A percentile compares a stretch with the other conserved stretches of the same genome.
Conservation (phyloP, 2,797 vertebrate genomes). For the Centropyge bicolor region DNA sequence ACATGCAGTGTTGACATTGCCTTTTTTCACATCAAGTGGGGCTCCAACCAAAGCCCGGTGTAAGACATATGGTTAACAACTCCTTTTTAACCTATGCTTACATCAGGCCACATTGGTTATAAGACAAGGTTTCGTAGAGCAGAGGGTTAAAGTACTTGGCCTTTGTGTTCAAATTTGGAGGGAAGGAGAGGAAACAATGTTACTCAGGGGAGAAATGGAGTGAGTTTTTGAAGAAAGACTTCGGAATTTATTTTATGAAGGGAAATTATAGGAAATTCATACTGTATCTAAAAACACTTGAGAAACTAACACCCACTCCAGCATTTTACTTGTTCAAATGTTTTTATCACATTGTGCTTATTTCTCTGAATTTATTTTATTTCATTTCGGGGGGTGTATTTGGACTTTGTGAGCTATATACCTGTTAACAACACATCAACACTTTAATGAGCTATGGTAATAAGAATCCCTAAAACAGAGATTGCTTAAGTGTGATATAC, state of each 20-base stretch:
- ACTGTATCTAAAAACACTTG: slow-evolving; percentile 10
- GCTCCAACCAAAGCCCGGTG: neutral
- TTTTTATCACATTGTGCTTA: slow-evolving; percentile 25
- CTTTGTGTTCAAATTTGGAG: slow-evolving; percentile 1
- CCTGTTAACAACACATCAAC: slow-evolving; percentile 34
- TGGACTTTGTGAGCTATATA: slow-evolving; percentile 15
- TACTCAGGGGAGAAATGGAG: slow-evolving; percentile 16
- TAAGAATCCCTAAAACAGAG: neutral
- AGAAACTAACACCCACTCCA: slow-evolving; percentile 49
- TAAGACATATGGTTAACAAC: neutral
- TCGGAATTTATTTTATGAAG: slow-evolving; percentile 29
- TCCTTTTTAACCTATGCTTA: neutral
- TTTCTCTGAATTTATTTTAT: slow-evolving; percentile 33
- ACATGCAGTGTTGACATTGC: slow-evolving; percentile 1
- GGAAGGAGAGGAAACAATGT: slow-evolving; percentile 3
- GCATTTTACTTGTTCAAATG: slow-evolving; percentile 14
- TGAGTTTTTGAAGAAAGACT: neutral
- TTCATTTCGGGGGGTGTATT: slow-evolving; percentile 5
- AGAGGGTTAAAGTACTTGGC: neutral
- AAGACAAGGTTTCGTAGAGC: neutral
- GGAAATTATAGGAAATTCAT: slow-evolving; percentile 8
- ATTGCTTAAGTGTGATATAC: slow-evolving; percentile 12
- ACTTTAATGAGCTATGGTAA: slow-evolving; percentile 13
- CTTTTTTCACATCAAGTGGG: slow-evolving; percentile 30
- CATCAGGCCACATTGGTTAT: neutral